phyloP scores from a whole-genome alignment of 2,797 vertebrate genomes.

The Sphaeramia orbicularis region DNA sequence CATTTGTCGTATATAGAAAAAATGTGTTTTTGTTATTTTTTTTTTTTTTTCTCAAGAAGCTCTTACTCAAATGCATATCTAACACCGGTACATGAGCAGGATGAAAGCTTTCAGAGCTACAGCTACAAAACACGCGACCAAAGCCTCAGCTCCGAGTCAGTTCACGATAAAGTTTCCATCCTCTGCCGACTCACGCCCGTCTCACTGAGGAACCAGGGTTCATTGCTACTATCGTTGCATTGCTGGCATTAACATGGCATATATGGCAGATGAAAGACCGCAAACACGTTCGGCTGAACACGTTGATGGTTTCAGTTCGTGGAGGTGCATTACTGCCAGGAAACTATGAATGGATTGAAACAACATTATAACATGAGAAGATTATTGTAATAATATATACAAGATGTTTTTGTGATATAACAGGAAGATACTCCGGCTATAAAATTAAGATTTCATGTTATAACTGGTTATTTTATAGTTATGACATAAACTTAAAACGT shows the following conservation, averaged over 20 bases:
- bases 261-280: constrained; percentile 53
- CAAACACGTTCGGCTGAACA: constrained; percentile 63
- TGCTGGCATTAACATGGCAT: constrained; percentile 56
- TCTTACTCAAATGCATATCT: constrained; percentile 68
- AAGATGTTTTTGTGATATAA: no score
- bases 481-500: no score
- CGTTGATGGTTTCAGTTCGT: constrained; percentile 6
- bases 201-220: constrained; percentile 38
- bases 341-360: background rate
- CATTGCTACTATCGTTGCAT: constrained; percentile 62
- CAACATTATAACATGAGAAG: no score
- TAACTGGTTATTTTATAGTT: no score
- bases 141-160: constrained; percentile 51
- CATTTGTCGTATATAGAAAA: constrained; percentile 54
- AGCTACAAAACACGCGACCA: constrained; percentile 18
- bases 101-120: constrained; percentile 56
- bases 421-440: no score
- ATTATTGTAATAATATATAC: no score
- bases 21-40: background rate
- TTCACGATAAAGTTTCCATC: constrained; percentile 46
- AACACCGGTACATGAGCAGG: constrained; percentile 39
- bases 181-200: constrained; percentile 42
- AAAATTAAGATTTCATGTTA: no score
- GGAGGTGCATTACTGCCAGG: no score
- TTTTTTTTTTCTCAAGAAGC: constrained; percentile 44